Base-by-base conservation (phyloP, 2,797 vertebrate species). In the Argyrosomus regius region DNA sequence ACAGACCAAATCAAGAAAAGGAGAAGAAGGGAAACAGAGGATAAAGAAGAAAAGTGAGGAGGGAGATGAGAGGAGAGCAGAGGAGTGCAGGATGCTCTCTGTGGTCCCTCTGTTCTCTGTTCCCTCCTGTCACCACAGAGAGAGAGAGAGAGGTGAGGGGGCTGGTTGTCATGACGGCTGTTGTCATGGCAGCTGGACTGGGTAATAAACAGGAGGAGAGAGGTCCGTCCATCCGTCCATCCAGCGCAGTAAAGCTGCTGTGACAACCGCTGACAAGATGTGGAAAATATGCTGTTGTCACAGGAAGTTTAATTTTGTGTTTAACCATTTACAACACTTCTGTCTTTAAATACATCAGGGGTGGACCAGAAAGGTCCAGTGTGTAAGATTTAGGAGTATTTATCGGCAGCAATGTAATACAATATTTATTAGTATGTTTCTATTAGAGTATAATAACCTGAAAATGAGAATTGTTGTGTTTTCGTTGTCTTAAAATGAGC, bases 141-240 rank as follows among this genome's bases (percentile, higher is more conserved):
- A 90, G 89, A 64, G 46, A 64, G 48, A 68, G 75, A 87, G 84
- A 90, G 89, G 87, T 87, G 77, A 93, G 85, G 88, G 83, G 84
- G 88, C 89, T 77, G 84, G 92, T 94, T 90, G 92, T 90, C 91
- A 92, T 93, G 92, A 81, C 87, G 57, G 79, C 89, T 75, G 93
- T 94, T 86, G 91, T 89, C 92, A 94, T 91, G 91, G 92, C 83
- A 92, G 89, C 91, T 59, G 85, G 74, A 82, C 80, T 31, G 52
- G 76, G 66, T 90, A 83, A 90, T 88, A 91, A 93, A 94, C 93
- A 93, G 74, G 39, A 83, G 72, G 43, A 68, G 84, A 76, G 73
- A 84, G 17, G 54, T 60, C 53, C 43, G 71, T 73, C 66, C 62
- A 45, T 43, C 72, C 10, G 35, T 70, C 65, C 68, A 31, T 80